Base-by-base conservation (phyloP, 2,113 vertebrate species). In the Laticauda laticaudata region DNA sequence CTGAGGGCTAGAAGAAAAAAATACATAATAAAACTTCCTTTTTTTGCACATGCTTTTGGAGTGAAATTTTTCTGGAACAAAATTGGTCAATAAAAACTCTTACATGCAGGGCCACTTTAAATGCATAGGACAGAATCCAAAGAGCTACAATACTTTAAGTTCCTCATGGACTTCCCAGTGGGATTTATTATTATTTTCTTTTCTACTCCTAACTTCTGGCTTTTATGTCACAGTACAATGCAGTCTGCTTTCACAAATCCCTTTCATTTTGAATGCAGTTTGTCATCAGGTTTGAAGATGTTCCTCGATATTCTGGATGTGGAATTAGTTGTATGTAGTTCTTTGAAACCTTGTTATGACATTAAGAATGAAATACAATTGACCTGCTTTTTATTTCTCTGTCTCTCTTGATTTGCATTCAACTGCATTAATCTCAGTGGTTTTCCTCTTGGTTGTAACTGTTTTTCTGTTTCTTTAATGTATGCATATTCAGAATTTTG, bases 401-500 rank as follows among this genome's bases (percentile, higher is more conserved):
- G 21, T 43, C 4, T 61, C 55, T 15, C 55, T 85, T 90, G 59
- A 11, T 93, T 93, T 92, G 91, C 69, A 12, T 90, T 55, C 87
- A 24, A 21, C 75, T 94, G 56, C 34, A 54, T 93, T 95, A 89
- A 14, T 95, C 92, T 94, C 87, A 93, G 93, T 92, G 95, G 86
- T 96, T 94, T 96, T 93, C 81, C 95, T 94, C 96, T 91, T 95
- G 90, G 92, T 92, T 92, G 93, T 94, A 87, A 91, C 11, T 57
- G 92, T 88, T 45, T 96, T 94, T 95, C 24, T 95, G 90, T 96
- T 96, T 55, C 91, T 97, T 96, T 92, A 90, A 93, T 1, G 45
- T 97, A 94, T 93, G 93, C 89, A 88, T 94, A 96, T 96, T 96
- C 95, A 97, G 94, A 95, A 94, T 94, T 97, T 96, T 96, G 93